Percentiles rank a stretch among this genome's conserved stretches.
These are phyloP conservation scores for Ernsta delagoae DNA, from an alignment of 2,888 invertebrate species.

Conservation along the genomic window DNA sequence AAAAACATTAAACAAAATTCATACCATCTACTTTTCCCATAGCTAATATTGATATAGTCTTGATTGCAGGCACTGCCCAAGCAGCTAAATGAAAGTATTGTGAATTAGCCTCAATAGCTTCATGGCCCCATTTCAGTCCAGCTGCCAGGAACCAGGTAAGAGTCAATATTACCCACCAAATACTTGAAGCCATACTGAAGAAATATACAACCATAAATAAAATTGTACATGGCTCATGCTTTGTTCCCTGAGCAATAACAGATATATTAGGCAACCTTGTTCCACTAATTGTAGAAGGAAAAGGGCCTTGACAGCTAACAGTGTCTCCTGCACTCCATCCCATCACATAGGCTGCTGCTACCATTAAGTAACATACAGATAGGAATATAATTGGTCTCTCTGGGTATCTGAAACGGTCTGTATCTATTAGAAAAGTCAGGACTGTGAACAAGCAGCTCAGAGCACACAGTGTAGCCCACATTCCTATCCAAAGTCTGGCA, in stretches of 20 bases:
- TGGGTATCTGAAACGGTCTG: conserved; percentile 97
- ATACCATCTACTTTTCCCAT: conserved; percentile 98
- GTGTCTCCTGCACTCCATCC: conserved; percentile 93
- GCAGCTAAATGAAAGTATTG: conserved; percentile 98
- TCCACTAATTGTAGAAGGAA: conserved; percentile 88
- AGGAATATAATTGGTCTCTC: conserved; percentile 99
- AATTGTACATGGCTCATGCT: conserved; percentile 94
- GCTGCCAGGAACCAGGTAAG: conserved; percentile 98
- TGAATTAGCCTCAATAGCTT: conserved; percentile 98
- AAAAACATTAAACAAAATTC: conserved; percentile 49
- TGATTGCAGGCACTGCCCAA: conserved; percentile 98
- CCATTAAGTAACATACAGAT: conserved; percentile 97
- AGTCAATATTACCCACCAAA: conserved; percentile 99
- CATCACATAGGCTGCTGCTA: conserved; percentile 95
- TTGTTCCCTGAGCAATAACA: conserved; percentile 94
- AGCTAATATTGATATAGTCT: conserved; percentile 97
- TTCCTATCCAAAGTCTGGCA: conserved; percentile 95
- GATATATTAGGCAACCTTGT: conserved; percentile 90
- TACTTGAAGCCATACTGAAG: conserved; percentile 98
- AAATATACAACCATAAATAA: conserved; percentile 98
- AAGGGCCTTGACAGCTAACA: conserved; percentile 93
- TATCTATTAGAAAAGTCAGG: conserved; percentile 97
- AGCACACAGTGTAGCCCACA: conserved; percentile 96
- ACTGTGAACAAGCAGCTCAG: conserved; percentile 96
- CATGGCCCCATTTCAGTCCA: conserved; percentile 98